phyloP scores from a whole-genome alignment of 2,797 vertebrate species.

The Denticeps clupeoides region DNA sequence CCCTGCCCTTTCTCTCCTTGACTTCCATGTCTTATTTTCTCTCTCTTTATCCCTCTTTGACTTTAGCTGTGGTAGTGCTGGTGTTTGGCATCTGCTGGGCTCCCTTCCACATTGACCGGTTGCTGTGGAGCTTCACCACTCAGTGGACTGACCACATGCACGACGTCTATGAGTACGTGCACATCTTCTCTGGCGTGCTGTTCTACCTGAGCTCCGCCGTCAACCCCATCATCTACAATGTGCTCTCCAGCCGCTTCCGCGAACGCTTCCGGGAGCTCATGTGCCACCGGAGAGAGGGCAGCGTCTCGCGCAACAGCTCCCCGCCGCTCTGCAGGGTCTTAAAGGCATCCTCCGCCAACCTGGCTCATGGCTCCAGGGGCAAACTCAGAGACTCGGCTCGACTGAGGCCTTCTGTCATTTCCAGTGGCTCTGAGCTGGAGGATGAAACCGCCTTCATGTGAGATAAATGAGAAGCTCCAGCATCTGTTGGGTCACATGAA shows the following conservation, averaged over 20 bases:
- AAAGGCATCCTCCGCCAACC: slow-evolving; percentile 29
- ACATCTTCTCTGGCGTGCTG: slow-evolving; percentile 63
- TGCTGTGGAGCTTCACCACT: slow-evolving; percentile 67
- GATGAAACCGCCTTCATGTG: slow-evolving; percentile 24
- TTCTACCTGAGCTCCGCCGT: slow-evolving; percentile 70
- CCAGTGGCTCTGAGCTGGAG: slow-evolving; percentile 21
- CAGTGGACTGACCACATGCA: slow-evolving; percentile 69
- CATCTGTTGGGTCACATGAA: too few species aligned
- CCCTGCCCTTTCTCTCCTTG: too few species aligned
- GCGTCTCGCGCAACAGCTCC: slow-evolving; percentile 42
- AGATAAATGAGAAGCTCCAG: not conserved
- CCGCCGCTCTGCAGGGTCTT: slow-evolving; percentile 41
- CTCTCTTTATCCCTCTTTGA: not conserved
- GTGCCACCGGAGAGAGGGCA: slow-evolving; percentile 29
- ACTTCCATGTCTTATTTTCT: too few species aligned
- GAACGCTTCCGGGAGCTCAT: slow-evolving; percentile 60
- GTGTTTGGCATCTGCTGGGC: slow-evolving; percentile 70
- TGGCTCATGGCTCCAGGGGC: slow-evolving; percentile 11
- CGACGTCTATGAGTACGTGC: slow-evolving; percentile 61
- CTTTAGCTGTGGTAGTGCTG: slow-evolving; percentile 60
- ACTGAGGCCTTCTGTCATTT: slow-evolving; percentile 30
- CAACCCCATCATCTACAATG: slow-evolving; percentile 69
- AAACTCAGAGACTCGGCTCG: slow-evolving; percentile 22
- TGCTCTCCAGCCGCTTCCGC: slow-evolving; percentile 64
- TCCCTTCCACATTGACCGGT: slow-evolving; percentile 64